These are phyloP conservation scores for Orthosia cruda DNA, from an alignment of 2,888 invertebrate genomes.

Conservation along the genomic window DNA sequence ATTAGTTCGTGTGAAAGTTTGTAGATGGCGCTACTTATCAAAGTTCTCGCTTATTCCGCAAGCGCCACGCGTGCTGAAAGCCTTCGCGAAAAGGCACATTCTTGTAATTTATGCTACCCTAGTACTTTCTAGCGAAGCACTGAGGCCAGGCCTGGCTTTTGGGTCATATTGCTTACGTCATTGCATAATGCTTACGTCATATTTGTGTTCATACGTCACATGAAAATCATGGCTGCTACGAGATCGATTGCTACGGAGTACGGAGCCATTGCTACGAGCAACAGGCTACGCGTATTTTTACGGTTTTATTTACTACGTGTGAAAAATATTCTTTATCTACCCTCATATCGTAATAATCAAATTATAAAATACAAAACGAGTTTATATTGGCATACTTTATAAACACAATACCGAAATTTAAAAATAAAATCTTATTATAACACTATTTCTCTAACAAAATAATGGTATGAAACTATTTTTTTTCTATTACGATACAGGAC, in stretches of 20 bases:
- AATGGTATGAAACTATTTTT: too few relatives aligned
- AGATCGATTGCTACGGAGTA: neutral
- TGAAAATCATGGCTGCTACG: neutral
- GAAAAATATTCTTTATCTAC: too few relatives aligned
- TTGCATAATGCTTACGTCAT: conserved; percentile 13
- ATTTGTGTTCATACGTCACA: neutral
- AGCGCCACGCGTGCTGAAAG: neutral
- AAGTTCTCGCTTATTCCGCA: neutral
- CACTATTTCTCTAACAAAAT: too few relatives aligned
- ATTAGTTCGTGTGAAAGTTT: neutral
- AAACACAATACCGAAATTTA: too few relatives aligned
- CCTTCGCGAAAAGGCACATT: neutral
- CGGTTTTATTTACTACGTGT: neutral
- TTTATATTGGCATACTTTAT: too few relatives aligned
- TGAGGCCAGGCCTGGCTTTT: conserved; percentile 29
- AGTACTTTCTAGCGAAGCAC: conserved; percentile 25
- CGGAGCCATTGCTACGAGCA: neutral
- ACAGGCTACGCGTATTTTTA: neutral
- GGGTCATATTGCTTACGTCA: conserved; percentile 5
- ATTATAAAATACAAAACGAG: too few relatives aligned
- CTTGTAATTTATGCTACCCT: conserved; percentile 20
- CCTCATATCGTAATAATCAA: too few relatives aligned
- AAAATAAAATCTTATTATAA: too few relatives aligned
- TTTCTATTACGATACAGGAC: too few relatives aligned
- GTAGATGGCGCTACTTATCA: neutral